A percentile compares a stretch with the other conserved stretches of the same genome.
Evolutionary conservation across 2,888 invertebrate genomes (phyloP).

Genomic region (Macroteleia sp.): DNA sequence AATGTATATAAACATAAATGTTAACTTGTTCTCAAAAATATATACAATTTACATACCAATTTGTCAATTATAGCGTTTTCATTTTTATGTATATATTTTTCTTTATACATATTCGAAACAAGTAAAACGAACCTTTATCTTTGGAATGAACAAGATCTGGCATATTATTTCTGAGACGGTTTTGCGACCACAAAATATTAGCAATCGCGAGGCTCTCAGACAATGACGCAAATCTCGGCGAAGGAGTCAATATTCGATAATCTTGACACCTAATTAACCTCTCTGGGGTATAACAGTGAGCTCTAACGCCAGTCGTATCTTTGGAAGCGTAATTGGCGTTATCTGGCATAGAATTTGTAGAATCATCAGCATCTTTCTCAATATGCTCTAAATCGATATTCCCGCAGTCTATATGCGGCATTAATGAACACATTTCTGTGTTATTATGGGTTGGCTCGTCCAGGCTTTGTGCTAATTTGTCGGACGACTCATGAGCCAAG

Average conservation of each 20-base stretch:
- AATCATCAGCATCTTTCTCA: slow-evolving; percentile 66
- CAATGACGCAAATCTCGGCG: slow-evolving; percentile 56
- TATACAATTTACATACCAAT: no score
- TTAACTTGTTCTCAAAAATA: no score
- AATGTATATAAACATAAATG: no score
- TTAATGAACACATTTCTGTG: slow-evolving; percentile 68
- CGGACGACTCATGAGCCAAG: slow-evolving; percentile 45
- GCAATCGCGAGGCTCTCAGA: slow-evolving; percentile 31
- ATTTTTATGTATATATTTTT: no score
- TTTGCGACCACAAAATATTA: slow-evolving; percentile 38
- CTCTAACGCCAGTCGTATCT: slow-evolving; percentile 48
- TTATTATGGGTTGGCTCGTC: slow-evolving; percentile 58
- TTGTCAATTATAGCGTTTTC: no score
- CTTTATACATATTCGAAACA: no score
- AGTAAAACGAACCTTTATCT: background rate
- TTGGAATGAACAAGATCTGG: background rate
- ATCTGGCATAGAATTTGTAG: slow-evolving; percentile 18
- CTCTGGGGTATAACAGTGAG: slow-evolving; percentile 77
- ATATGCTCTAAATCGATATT: slow-evolving; percentile 69
- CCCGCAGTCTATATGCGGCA: slow-evolving; percentile 26
- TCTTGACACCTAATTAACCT: slow-evolving; percentile 76
- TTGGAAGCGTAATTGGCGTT: slow-evolving; percentile 26
- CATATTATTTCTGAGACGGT: slow-evolving; percentile 15
- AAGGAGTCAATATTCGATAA: slow-evolving; percentile 76
- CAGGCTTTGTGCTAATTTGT: slow-evolving; percentile 41